Conservation (phyloP, 1,140 invertebrate species). For the Hylyphantes graminicola region DNA sequence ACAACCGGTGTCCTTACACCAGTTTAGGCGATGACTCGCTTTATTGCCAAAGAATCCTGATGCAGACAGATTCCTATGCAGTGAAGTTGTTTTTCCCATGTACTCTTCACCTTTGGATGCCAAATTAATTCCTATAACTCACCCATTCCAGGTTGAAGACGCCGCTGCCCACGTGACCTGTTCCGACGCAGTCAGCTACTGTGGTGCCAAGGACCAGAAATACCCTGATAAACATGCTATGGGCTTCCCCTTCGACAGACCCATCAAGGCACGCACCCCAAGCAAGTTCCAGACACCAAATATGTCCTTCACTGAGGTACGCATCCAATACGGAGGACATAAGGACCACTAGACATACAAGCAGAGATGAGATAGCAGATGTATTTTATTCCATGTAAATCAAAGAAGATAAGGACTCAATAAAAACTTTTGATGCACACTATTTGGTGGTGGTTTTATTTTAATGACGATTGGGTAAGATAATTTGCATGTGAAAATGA, state of each 20-base stretch:
- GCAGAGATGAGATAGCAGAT: not conserved
- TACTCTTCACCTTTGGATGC: too few relatives aligned
- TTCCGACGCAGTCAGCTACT: slow-evolving; percentile 58
- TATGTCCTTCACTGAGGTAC: slow-evolving; percentile 74
- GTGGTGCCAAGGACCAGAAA: slow-evolving; percentile 54
- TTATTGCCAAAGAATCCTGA: too few relatives aligned
- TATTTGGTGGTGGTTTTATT: too few relatives aligned
- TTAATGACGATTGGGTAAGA: too few relatives aligned
- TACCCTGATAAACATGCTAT: slow-evolving; percentile 52
- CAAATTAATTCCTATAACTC: too few relatives aligned
- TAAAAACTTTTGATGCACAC: not conserved
- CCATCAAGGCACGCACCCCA: slow-evolving; percentile 70
- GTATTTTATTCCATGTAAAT: slow-evolving; percentile 3
- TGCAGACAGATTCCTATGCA: too few relatives aligned
- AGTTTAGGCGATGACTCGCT: too few relatives aligned
- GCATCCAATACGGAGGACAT: slow-evolving; percentile 52
- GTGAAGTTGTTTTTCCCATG: too few relatives aligned
- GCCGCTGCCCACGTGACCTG: slow-evolving; percentile 15
- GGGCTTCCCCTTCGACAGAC: slow-evolving; percentile 69
- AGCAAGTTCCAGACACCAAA: slow-evolving; percentile 77
- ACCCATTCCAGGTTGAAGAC: slow-evolving; percentile 19
- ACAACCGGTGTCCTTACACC: too few relatives aligned
- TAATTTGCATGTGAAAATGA: too few relatives aligned
- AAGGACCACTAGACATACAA: slow-evolving; percentile 1
- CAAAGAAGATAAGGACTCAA: not conserved